Percentiles rank a stretch among this genome's conserved stretches.
Evolutionary conservation across 2,113 vertebrate species (phyloP).

Genomic region (Stigmatopora nigra): DNA sequence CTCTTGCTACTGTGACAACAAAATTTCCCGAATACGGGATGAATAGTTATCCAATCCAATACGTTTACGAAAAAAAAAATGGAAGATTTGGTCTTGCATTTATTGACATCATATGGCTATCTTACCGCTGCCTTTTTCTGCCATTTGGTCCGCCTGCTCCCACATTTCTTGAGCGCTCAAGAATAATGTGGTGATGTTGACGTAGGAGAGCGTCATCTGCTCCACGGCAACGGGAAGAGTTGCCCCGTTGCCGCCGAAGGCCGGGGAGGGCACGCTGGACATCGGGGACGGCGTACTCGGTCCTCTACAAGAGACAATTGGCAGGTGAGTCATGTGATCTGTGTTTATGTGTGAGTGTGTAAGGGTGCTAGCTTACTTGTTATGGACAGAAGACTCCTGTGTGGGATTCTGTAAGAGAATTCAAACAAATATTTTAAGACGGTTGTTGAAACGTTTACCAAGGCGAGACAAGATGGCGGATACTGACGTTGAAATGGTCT

Average conservation of each 20-base stretch:
- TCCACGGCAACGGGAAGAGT: constrained; percentile 74
- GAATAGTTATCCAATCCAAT: too few species aligned
- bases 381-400: constrained; percentile 65
- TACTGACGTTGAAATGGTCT: constrained; percentile 82
- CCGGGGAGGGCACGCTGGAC: constrained; percentile 76
- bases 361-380: constrained; percentile 69
- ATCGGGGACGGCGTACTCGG: constrained; percentile 72
- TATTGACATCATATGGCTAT: too few species aligned
- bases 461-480: too few species aligned
- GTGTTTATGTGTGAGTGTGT: too few species aligned
- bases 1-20: too few species aligned
- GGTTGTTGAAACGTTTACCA: background rate
- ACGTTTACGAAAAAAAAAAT: too few species aligned
- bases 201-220: constrained; percentile 77
- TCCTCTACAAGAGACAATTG: constrained; percentile 57
- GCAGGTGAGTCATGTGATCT: background rate
- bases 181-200: constrained; percentile 84
- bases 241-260: constrained; percentile 48
- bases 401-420: constrained; percentile 69
- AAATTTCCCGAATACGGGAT: too few species aligned
- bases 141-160: constrained; percentile 82
- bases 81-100: too few species aligned
- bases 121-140: constrained; percentile 78
- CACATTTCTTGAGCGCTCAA: constrained; percentile 82
- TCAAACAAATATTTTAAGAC: background rate